Conservation (phyloP, 2,113 vertebrate species). For the Sarotherodon lohbergeri region DNA sequence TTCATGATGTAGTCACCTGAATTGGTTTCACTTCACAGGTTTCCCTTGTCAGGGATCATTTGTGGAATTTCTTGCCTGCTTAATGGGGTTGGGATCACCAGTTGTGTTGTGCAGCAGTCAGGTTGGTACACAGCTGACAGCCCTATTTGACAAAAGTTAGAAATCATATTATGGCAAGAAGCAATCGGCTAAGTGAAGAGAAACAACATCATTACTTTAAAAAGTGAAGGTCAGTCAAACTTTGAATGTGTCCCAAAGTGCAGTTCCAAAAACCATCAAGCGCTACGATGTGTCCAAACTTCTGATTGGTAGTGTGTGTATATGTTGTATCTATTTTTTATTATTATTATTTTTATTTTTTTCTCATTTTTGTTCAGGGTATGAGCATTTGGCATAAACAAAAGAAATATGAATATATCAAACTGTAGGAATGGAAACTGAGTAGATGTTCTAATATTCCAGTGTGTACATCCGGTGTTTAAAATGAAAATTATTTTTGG, state of each 20-base stretch:
- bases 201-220: not conserved
- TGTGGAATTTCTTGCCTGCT: not conserved
- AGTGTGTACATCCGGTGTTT: not conserved
- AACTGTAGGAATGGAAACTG: not conserved
- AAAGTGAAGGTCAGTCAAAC: not conserved
- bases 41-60: not conserved
- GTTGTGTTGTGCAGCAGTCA: not conserved
- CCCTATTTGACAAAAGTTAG: not conserved
- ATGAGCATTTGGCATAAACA: accelerated
- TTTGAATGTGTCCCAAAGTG: not conserved
- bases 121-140: not conserved
- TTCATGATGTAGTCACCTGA: not conserved
- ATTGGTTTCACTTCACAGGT: not conserved
- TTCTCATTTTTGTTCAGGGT: not conserved
- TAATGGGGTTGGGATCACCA: not conserved
- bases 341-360: not conserved
- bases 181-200: not conserved
- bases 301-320: not conserved
- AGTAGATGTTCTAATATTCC: not conserved
- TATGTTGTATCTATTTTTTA: not conserved
- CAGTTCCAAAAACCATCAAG: not conserved
- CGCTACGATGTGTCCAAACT: not conserved
- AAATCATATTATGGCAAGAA: not conserved
- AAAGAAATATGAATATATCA: not conserved
- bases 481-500: not conserved